Evolutionary conservation across 2,888 invertebrate genomes (phyloP), one percentile per base, ranked within the genome.

Genomic region (Epinotia nisella): DNA sequence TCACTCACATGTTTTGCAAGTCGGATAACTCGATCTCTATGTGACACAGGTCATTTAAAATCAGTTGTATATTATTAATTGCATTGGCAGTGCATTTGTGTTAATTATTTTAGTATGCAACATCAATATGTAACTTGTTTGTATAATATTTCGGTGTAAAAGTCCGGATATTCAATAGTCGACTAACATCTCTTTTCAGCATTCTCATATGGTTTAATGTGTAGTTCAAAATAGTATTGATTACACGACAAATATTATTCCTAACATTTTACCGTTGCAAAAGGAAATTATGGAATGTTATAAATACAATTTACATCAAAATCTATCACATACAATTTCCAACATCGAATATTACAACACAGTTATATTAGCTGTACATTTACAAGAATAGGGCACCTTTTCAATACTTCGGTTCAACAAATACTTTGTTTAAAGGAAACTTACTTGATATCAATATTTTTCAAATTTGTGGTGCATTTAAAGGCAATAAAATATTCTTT

Each of bases 61-160:
- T 76, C 75, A 76, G 67, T 75, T 76, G 62, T 72, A 76, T 75
- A 74, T 75, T 80, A 64, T 64, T 64, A 72, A 68, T 81, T 80
- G 83, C 83, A 85, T 82, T 85, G 87, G 87, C 87, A 87, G 87
- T 86, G 85, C 83, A 77, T 80, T 78, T 75, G 74, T 78, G 77
- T 78, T 81, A 81, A 68, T 74, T 76, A 75, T 72, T 68, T 78
- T 61, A n/a, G 41, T 45, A 69, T 60, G 49, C 53, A 61, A 61
- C 59, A 67, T 55, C 53, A 49, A 35, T 60, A 35, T 35, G 58
- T 67, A 56, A 64, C 10, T 65, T 35, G 41, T 55, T 62, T 39
- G 29, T 56, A 62, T 56, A 51, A 58, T 62, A 62, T 62, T 59
- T 21, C 39, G 15, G 29, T 39, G 49, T 64, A 56, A 21, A 66